These are phyloP conservation scores for Origma solitaria DNA, from an alignment of 2,113 vertebrate species.

Conservation along the genomic window DNA sequence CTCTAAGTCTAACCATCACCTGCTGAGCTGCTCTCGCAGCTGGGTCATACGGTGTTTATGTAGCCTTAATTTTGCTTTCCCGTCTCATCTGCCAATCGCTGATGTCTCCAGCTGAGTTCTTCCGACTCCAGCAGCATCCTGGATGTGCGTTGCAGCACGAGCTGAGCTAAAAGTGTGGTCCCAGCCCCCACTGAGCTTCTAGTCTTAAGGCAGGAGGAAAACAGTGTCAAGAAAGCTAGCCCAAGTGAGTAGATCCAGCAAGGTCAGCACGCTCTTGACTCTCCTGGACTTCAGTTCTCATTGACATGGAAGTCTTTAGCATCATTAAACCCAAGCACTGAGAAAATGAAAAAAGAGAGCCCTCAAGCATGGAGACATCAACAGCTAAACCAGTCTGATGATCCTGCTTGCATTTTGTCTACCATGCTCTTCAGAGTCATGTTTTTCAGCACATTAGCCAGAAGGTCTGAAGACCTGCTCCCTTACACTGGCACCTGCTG, in stretches of 20 bases:
- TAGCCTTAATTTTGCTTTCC: neutral
- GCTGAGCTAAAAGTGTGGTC: neutral
- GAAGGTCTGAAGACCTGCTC: neutral
- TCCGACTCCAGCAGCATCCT: neutral
- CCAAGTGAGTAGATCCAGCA: neutral
- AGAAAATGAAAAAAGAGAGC: neutral
- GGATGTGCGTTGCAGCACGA: neutral
- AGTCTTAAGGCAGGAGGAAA: neutral
- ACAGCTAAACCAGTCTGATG: neutral
- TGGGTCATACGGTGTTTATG: fast-evolving
- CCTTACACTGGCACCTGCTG: neutral
- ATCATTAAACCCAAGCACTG: neutral
- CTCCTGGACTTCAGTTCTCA: neutral
- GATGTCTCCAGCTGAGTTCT: neutral
- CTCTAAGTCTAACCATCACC: neutral
- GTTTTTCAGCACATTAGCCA: neutral
- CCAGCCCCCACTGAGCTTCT: neutral
- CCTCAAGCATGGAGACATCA: neutral
- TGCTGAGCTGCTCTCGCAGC: neutral
- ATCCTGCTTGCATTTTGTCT: neutral
- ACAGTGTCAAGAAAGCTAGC: neutral
- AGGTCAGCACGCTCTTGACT: neutral
- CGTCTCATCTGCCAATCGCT: neutral
- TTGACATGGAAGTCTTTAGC: neutral
- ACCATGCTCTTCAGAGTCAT: neutral